Base-by-base conservation (phyloP, 1,140 invertebrate genomes). In the Microplitis demolitor region DNA sequence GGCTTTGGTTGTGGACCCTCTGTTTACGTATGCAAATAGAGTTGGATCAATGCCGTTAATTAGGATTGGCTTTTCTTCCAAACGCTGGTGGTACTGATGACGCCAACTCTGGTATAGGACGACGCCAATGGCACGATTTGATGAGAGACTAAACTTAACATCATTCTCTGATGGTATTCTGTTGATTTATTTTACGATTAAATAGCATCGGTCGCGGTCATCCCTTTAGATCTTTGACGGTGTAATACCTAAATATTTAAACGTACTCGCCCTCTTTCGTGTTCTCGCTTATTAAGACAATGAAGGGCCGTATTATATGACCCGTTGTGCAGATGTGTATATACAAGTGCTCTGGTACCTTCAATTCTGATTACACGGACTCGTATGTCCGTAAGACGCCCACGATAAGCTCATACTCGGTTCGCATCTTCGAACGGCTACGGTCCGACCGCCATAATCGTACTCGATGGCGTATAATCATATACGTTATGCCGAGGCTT, bases 11-110 rank as follows among this genome's bases (percentile, higher is more conserved):
- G 16, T 69, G 45, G 69, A 60, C 78, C 76, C 75, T 82, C 78
- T 80, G 79, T 83, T 83, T 83, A 82, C 81, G 76, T 79, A 83
- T 83, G 82, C 78, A 84, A 82, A 84, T 80, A 77, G 74, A 63
- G 69, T 54, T 37, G 74, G 80, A 81, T 83, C 80, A 81, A 82
- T 83, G 75, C 74, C 72, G 79, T 78, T 84, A 82, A 84, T 84
- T 83, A 84, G 78, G 79, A 83, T 82, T 83, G 78, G 54, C 66
- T 72, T 72, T 72, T 66, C 64, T 51, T 62, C 33, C 31, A 5
- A n/a, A 63, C 34, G 34, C 54, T 66, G 64, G 9, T 64, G 62
- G 39, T 45, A 45, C 39, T 45, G 39, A 45, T 58, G 56, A 58
- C 56, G 56, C 24, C 24, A 16, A 58, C 14, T 6, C 56, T 58